These are phyloP conservation scores for Caenorhabditis becei DNA, from an alignment of 2,888 invertebrate genomes.

Conservation along the genomic window DNA sequence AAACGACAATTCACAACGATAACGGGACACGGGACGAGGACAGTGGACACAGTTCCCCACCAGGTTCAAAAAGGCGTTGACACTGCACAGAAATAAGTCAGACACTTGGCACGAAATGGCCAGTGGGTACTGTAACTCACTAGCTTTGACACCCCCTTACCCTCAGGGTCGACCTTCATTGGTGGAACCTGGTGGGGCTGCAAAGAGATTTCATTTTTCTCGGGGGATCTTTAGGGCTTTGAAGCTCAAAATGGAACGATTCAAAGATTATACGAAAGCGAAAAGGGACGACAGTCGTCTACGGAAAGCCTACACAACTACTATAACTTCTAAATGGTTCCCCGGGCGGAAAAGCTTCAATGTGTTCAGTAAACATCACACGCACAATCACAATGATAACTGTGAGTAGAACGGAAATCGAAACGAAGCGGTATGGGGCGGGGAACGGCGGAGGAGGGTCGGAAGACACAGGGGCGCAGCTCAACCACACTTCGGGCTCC, in stretches of 20 bases:
- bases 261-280: not conserved
- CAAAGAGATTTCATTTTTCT: slow-evolving; percentile 38
- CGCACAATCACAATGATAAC: slow-evolving; percentile 30
- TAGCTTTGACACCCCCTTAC: slow-evolving; percentile 68
- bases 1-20: slow-evolving; percentile 27
- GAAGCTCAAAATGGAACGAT: slow-evolving; percentile 6
- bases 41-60: slow-evolving; percentile 58
- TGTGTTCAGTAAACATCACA: slow-evolving; percentile 25
- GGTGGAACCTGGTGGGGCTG: slow-evolving; percentile 70
- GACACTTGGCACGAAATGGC: slow-evolving; percentile 42
- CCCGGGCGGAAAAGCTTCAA: slow-evolving; percentile 5
- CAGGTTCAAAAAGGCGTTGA: slow-evolving; percentile 63
- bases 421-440: slow-evolving; percentile 30
- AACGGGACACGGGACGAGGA: slow-evolving; percentile 21
- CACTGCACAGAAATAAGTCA: slow-evolving; percentile 52
- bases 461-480: slow-evolving; percentile 10
- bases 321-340: not conserved
- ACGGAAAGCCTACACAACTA: not conserved
- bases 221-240: not conserved
- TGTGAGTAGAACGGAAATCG: slow-evolving; percentile 46
- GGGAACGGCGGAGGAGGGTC: slow-evolving; percentile 29
- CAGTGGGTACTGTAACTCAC: slow-evolving; percentile 54
- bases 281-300: not conserved
- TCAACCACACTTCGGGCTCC: slow-evolving; percentile 19
- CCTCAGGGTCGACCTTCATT: slow-evolving; percentile 66